Evolutionary conservation across 2,113 vertebrate species (phyloP).

Genomic region (Oostethus manadensis): DNA sequence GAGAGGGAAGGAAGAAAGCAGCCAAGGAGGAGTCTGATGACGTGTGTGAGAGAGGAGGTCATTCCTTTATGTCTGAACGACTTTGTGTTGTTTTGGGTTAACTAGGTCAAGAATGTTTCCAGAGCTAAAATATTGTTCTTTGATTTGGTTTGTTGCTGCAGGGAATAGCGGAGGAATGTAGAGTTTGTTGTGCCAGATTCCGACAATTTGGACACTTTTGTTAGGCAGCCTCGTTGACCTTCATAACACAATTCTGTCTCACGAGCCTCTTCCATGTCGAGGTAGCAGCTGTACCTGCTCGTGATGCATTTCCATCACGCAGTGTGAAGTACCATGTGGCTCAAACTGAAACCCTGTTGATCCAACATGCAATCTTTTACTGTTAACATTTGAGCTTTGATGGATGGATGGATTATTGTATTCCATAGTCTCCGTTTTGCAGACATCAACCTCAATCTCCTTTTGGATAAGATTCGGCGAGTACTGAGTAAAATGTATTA

Average conservation of each 20-base stretch:
- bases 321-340: no score
- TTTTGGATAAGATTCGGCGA: no score
- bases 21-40: conserved; percentile 18
- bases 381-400: no score
- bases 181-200: conserved; percentile 28
- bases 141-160: conserved; percentile 28
- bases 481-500: no score
- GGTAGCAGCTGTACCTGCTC: no score
- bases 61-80: conserved; percentile 32
- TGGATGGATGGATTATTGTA: no score
- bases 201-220: background rate
- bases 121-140: conserved; percentile 22
- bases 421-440: no score
- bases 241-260: background rate
- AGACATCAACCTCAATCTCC: no score
- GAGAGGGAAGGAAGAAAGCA: conserved; percentile 29
- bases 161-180: conserved; percentile 16
- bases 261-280: background rate
- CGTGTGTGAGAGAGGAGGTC: conserved; percentile 8
- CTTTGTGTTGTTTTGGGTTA: conserved; percentile 14
- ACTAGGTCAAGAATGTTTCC: conserved; percentile 32
- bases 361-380: no score
- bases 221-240: background rate
- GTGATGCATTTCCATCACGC: no score
- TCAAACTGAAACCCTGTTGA: no score